These are phyloP conservation scores for Drosophila helvetica DNA, from an alignment of 2,888 invertebrate genomes.

Conservation along the genomic window DNA sequence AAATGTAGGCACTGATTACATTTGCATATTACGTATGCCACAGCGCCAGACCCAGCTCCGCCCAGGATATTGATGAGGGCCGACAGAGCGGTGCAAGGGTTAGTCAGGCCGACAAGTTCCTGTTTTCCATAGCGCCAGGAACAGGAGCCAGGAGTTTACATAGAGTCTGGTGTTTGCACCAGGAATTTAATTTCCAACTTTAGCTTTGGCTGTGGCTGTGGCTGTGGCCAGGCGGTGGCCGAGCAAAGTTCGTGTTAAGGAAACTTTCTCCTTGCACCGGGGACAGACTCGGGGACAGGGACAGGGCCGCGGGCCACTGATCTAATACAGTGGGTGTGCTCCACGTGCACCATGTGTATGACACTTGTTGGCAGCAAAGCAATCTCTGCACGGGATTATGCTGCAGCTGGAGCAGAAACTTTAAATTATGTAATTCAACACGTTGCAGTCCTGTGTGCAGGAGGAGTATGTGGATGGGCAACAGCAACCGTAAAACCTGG, in stretches of 20 bases:
- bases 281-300: slow-evolving; percentile 31
- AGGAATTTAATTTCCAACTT: slow-evolving; percentile 78
- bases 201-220: slow-evolving; percentile 54
- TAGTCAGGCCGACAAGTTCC: slow-evolving; percentile 16
- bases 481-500: slow-evolving; percentile 44
- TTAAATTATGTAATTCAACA: slow-evolving; percentile 79
- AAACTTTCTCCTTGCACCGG: slow-evolving; percentile 55
- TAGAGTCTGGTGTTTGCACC: slow-evolving; percentile 43
- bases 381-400: slow-evolving; percentile 65
- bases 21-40: slow-evolving; percentile 69
- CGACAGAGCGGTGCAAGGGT: slow-evolving; percentile 43
- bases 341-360: slow-evolving; percentile 43
- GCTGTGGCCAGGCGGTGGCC: slow-evolving; percentile 64
- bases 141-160: background rate
- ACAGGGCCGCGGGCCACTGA: slow-evolving; percentile 38
- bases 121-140: slow-evolving; percentile 15
- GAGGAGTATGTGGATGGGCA: slow-evolving; percentile 31
- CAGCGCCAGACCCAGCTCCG: background rate
- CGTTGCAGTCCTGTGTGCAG: slow-evolving; percentile 47
- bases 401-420: slow-evolving; percentile 65
- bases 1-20: slow-evolving; percentile 75
- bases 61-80: slow-evolving; percentile 59
- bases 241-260: slow-evolving; percentile 54
- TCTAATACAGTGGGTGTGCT: slow-evolving; percentile 56
- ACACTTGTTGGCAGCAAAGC: slow-evolving; percentile 69